These are phyloP conservation scores for Cassiopea xamachana DNA, from an alignment of 30 jellyfish, hydroid and myxozoan genomes.

Conservation along the genomic window DNA sequence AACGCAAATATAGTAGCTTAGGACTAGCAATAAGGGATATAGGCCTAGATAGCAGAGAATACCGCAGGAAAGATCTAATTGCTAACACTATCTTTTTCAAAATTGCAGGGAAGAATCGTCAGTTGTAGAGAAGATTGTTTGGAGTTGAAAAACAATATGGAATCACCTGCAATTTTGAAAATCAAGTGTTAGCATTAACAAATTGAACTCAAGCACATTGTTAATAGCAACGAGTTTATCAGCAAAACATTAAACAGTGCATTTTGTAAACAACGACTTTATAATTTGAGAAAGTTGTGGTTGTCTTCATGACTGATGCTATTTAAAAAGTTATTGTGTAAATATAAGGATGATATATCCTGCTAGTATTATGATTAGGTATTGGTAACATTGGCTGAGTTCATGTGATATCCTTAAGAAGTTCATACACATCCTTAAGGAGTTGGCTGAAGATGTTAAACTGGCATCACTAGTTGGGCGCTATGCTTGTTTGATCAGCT, in stretches of 20 bases:
- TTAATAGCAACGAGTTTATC: background rate
- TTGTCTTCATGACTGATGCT: background rate
- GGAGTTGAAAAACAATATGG: slow-evolving; percentile 6
- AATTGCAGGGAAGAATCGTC: slow-evolving; percentile 67
- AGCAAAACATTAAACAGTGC: background rate
- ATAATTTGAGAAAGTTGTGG: too few relatives aligned
- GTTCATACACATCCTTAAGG: too few relatives aligned
- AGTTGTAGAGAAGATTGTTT: slow-evolving; percentile 32
- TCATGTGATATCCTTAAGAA: too few relatives aligned
- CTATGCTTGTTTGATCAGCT: too few relatives aligned
- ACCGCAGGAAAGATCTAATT: background rate
- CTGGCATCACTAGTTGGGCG: too few relatives aligned
- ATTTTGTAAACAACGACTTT: background rate
- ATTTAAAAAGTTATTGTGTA: too few relatives aligned
- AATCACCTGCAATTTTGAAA: slow-evolving; percentile 66
- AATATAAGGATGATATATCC: too few relatives aligned
- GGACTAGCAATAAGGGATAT: background rate
- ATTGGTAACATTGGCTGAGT: too few relatives aligned
- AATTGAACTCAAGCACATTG: background rate
- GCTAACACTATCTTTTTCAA: slow-evolving; percentile 61
- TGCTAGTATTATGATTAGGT: too few relatives aligned
- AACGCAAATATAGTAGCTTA: background rate
- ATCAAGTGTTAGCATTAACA: slow-evolving; percentile 15
- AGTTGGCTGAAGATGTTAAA: too few relatives aligned
- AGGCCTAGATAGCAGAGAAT: background rate